Evolutionary conservation across 2,797 vertebrate species (phyloP), one percentile per base, ranked within the genome.

Genomic region (Sebastes aleutianus): DNA sequence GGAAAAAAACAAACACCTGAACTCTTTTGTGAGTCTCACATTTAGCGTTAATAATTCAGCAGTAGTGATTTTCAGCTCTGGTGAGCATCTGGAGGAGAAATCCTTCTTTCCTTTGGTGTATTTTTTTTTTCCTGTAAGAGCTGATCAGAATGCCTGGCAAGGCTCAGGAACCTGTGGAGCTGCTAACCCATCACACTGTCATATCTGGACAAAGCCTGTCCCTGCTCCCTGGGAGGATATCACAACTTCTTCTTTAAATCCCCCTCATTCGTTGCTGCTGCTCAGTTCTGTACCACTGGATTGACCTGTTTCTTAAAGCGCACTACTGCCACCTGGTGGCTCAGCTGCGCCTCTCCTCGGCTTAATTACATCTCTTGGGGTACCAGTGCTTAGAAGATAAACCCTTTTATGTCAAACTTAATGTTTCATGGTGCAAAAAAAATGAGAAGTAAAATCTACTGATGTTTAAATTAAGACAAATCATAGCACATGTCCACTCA

Each of bases 261-360:
- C 73, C 74, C 63, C 39, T 87, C 70, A 18, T 47, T 70, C 70
- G 79, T 79, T 78, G 62, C 81, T n/a, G 34, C 65, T 68, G 31
- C 61, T 54, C 59, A 31, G 31, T 31, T 61, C 74, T 62, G 27
- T 1, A 2, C 58, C 31, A 20, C 59, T 24, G 27, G 20, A 31
- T 31, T 16, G 14, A 36, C 6, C 36, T 64, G 2, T 31, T 56
- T 81, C 79, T 29, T 20, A 22, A 90, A 85, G 93, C 77, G 84
- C 32, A 32, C 90, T 90, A 92, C 88, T 94, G 92, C 94, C 96
- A 87, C 87, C 95, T 90, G 73, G 86, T 95, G 95, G 90, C 31
- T 22, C 5, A 39, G 18, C 3, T 24, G 18, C 4, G 43, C n/a
- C 74, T 39, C 4, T 77, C 70, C 66, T 34, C 26, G 10, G 22